Evolutionary conservation across 2,113 vertebrate genomes (phyloP).

Genomic region (Leucosticte australis): DNA sequence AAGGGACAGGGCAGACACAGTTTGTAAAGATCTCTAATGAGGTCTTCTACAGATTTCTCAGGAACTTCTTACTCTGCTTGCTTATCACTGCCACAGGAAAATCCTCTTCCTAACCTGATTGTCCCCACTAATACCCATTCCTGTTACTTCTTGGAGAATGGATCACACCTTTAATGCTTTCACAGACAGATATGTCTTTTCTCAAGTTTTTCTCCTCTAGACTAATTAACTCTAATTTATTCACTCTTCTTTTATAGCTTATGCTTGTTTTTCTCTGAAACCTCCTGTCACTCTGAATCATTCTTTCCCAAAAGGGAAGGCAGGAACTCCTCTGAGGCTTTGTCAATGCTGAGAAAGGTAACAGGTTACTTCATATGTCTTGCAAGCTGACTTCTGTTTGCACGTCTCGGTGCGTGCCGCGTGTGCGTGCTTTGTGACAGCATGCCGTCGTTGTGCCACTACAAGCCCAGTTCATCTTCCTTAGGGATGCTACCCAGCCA

Average conservation of each 20-base stretch:
- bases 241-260: not conserved
- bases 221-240: slow-evolving; percentile 3
- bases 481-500: not conserved
- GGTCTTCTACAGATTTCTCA: not conserved
- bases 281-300: not conserved
- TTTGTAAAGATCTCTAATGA: not conserved
- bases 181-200: not conserved
- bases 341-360: not conserved
- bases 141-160: not conserved
- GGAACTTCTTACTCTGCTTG: not conserved
- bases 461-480: not conserved
- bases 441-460: not conserved
- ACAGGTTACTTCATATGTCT: not conserved
- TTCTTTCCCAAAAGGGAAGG: not conserved
- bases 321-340: slow-evolving; percentile 13
- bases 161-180: not conserved
- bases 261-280: not conserved
- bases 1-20: not conserved
- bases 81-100: not conserved
- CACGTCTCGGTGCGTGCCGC: fast-evolving
- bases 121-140: not conserved
- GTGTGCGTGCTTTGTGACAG: fast-evolving
- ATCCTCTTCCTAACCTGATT: not conserved
- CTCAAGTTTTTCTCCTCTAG: not conserved
- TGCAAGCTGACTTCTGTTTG: not conserved